phyloP scores from a whole-genome alignment of 2,113 vertebrate genomes.

The Cyphomyrus discorhynchus region DNA sequence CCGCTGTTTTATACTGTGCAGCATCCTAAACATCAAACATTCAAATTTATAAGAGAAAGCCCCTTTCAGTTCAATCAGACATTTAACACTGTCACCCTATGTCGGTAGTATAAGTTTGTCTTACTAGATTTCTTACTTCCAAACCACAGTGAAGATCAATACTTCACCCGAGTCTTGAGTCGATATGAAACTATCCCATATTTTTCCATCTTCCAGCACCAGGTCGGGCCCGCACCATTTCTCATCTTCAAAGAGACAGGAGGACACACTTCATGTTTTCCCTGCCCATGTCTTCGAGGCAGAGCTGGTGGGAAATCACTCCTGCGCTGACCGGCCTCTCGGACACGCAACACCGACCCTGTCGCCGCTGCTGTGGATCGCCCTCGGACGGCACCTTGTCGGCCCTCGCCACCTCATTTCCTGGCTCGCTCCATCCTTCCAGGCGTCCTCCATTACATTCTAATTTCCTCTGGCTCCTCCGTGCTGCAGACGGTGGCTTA shows the following conservation, averaged over 20 bases:
- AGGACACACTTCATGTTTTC: background rate
- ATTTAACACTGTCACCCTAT: background rate
- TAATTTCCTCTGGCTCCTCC: conserved; percentile 8
- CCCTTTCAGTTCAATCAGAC: background rate
- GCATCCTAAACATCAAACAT: background rate
- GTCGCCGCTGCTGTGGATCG: background rate
- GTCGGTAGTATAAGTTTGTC: background rate
- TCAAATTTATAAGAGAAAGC: background rate
- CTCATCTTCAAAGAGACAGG: background rate
- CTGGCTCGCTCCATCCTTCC: background rate
- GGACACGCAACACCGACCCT: background rate
- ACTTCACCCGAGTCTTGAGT: background rate
- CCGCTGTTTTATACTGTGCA: background rate
- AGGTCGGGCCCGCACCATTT: background rate
- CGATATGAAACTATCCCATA: background rate
- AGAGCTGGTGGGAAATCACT: conserved; percentile 9
- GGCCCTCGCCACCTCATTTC: background rate
- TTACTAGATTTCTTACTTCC: background rate
- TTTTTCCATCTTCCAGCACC: background rate
- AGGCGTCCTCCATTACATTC: background rate
- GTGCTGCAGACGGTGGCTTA: background rate
- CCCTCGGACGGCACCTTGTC: background rate
- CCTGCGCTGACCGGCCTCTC: background rate
- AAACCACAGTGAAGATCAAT: background rate
- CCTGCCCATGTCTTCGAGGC: background rate